Evolutionary conservation across 2,113 vertebrate species (phyloP).

Genomic region (Ctenodactylus gundi): DNA sequence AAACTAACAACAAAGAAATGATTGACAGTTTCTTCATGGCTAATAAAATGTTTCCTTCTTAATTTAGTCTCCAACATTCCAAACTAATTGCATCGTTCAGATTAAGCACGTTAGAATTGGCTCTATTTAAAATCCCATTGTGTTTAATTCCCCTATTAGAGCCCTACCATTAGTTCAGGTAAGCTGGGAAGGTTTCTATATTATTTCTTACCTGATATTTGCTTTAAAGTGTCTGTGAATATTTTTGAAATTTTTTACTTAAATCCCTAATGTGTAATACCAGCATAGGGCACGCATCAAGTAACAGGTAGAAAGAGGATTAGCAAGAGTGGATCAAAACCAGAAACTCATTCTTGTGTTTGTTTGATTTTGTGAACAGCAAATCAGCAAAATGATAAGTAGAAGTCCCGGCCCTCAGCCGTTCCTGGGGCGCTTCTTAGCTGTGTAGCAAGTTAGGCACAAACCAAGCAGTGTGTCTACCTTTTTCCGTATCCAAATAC

Average conservation of each 20-base stretch:
- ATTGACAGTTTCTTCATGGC: constrained; percentile 2
- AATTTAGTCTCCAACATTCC: constrained; percentile 41
- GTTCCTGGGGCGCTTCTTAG: no score
- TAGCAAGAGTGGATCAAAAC: background rate
- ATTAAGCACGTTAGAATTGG: constrained; percentile 24
- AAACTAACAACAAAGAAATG: background rate
- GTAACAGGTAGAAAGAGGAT: background rate
- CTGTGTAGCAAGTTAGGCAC: no score
- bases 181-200: background rate
- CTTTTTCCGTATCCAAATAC: no score
- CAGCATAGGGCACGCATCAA: background rate
- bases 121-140: constrained; percentile 49
- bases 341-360: background rate
- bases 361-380: background rate
- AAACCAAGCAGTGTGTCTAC: no score
- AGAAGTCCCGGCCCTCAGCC: no score
- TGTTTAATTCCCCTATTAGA: background rate
- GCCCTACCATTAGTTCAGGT: background rate
- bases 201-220: background rate
- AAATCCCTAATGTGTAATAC: background rate
- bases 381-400: no score
- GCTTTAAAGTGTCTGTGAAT: background rate
- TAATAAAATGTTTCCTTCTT: constrained; percentile 48
- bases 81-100: constrained; percentile 33
- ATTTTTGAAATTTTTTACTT: background rate